phyloP scores from a whole-genome alignment of 2,888 invertebrate species.

The Volucella inanis region DNA sequence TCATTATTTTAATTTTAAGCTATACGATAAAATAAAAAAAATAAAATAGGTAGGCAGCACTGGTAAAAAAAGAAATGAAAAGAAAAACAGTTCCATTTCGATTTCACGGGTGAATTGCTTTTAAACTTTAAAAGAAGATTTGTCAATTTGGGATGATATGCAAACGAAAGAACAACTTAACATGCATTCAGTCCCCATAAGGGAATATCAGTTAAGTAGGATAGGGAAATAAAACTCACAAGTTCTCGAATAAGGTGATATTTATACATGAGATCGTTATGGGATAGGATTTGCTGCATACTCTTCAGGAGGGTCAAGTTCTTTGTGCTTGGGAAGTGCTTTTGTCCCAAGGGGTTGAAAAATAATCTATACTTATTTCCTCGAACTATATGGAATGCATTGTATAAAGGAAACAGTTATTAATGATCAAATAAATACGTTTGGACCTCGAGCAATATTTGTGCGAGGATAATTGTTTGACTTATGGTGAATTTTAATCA shows the following conservation, averaged over 20 bases:
- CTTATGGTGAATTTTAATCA: too few relatives aligned
- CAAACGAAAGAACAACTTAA: slow-evolving; percentile 48
- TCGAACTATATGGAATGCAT: too few relatives aligned
- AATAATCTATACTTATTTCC: too few relatives aligned
- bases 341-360: too few relatives aligned
- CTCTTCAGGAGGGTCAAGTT: too few relatives aligned
- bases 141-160: slow-evolving; percentile 40
- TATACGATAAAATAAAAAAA: too few relatives aligned
- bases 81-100: slow-evolving; percentile 35
- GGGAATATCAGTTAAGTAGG: slow-evolving; percentile 34
- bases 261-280: background rate
- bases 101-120: slow-evolving; percentile 61
- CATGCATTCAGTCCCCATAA: slow-evolving; percentile 35
- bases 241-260: too few relatives aligned
- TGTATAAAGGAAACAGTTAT: too few relatives aligned
- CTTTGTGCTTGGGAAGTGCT: too few relatives aligned
- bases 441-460: too few relatives aligned
- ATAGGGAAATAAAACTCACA: background rate
- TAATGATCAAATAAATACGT: too few relatives aligned
- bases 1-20: slow-evolving; percentile 27
- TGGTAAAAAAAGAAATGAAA: background rate
- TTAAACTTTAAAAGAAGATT: slow-evolving; percentile 68
- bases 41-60: background rate
- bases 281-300: background rate
- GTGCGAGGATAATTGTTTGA: too few relatives aligned